Percentiles rank a stretch among this genome's conserved stretches.
These are phyloP conservation scores for Rachycentron canadum DNA, from an alignment of 2,797 vertebrate genomes.

Conservation along the genomic window DNA sequence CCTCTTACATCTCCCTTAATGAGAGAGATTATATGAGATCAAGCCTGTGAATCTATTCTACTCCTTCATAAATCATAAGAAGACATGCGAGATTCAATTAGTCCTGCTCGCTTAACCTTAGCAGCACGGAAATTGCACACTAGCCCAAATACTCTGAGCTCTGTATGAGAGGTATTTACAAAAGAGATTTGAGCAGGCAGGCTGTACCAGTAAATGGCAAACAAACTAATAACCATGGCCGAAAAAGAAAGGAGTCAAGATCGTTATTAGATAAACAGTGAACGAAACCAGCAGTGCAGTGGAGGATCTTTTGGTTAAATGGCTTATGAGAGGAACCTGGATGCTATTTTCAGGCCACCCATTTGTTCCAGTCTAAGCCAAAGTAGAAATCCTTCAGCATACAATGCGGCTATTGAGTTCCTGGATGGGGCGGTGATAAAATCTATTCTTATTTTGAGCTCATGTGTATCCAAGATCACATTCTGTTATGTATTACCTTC, in stretches of 20 bases:
- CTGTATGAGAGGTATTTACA: constrained; percentile 64
- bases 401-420: constrained; percentile 71
- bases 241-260: constrained; percentile 62
- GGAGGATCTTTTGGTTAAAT: constrained; percentile 51
- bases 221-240: constrained; percentile 66
- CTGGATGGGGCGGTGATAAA: constrained; percentile 60
- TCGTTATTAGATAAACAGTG: constrained; percentile 73
- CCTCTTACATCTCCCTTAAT: constrained; percentile 71
- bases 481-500: constrained; percentile 69
- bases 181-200: constrained; percentile 57
- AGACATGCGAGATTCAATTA: constrained; percentile 78
- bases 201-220: constrained; percentile 54
- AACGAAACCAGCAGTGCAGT: constrained; percentile 52
- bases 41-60: constrained; percentile 65
- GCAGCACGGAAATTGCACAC: constrained; percentile 70
- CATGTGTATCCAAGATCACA: constrained; percentile 55
- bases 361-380: constrained; percentile 60
- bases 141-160: constrained; percentile 56
- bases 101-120: constrained; percentile 72
- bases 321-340: constrained; percentile 66
- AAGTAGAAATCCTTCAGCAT: constrained; percentile 63
- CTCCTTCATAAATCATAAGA: constrained; percentile 75
- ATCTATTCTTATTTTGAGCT: constrained; percentile 74
- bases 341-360: constrained; percentile 74
- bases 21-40: constrained; percentile 75